A percentile compares a stretch with the other conserved stretches of the same genome.
These are phyloP conservation scores for Lasioglossum leucozonium DNA, from an alignment of 2,888 invertebrate species.

Conservation along the genomic window DNA sequence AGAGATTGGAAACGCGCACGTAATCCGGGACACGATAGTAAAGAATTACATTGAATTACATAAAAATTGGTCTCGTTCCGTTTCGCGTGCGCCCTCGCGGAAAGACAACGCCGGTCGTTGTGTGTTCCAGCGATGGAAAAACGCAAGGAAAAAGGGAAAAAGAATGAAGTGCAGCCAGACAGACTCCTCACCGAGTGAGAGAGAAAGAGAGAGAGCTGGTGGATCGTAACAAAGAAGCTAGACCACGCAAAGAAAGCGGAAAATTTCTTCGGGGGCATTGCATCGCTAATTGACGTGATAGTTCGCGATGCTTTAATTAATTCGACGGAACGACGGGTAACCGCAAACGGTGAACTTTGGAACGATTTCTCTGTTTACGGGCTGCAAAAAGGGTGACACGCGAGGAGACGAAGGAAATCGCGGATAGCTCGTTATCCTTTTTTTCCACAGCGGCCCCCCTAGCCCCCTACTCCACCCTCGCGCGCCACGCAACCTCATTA, in stretches of 20 bases:
- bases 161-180: background rate
- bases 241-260: conserved; percentile 68
- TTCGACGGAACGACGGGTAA: conserved; percentile 63
- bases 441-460: background rate
- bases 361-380: conserved; percentile 57
- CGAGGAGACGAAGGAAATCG: conserved; percentile 29
- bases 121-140: background rate
- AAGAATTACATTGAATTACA: conserved; percentile 4
- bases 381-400: conserved; percentile 37
- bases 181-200: background rate
- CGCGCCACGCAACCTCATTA: conserved; percentile 16
- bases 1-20: background rate
- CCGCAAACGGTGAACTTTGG: conserved; percentile 66
- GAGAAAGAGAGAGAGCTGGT: background rate
- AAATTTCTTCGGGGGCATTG: conserved; percentile 78
- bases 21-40: background rate
- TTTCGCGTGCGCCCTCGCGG: background rate
- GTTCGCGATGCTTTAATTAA: conserved; percentile 74
- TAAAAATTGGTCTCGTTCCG: background rate
- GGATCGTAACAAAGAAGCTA: conserved; percentile 20
- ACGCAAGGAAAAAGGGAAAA: background rate
- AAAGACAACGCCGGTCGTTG: conserved; percentile 27
- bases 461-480: background rate
- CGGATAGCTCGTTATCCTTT: conserved; percentile 18
- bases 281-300: conserved; percentile 77